These are phyloP conservation scores for Osmerus mordax DNA, from an alignment of 2,113 vertebrate species.

Conservation along the genomic window DNA sequence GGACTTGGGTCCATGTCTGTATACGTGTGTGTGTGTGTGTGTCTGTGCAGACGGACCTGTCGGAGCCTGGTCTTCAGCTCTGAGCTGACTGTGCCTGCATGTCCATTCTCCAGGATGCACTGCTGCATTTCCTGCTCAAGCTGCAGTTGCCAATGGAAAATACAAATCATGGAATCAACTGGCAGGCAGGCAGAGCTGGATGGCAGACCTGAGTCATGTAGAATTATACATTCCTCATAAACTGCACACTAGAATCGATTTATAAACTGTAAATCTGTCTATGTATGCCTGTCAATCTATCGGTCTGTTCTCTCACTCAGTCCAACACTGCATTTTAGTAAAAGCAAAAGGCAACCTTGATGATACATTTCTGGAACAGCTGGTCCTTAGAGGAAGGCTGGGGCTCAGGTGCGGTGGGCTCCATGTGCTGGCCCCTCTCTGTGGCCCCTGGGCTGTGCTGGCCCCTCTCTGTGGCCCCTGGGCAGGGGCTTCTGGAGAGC, in stretches of 20 bases:
- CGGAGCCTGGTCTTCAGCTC: conserved; percentile 80
- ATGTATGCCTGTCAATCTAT: too few relatives aligned
- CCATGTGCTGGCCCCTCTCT: not conserved
- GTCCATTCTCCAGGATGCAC: conserved; percentile 75
- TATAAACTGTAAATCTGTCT: too few relatives aligned
- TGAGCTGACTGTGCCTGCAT: conserved; percentile 72
- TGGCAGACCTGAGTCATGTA: too few relatives aligned
- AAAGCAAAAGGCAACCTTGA: conserved; percentile 52
- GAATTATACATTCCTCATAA: too few relatives aligned
- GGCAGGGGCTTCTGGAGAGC: not conserved
- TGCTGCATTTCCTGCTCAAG: conserved; percentile 76
- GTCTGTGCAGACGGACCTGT: conserved; percentile 65
- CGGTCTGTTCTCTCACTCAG: not conserved
- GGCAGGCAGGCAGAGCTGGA: not conserved
- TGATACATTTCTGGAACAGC: conserved; percentile 48
- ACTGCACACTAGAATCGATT: too few relatives aligned
- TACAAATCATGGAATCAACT: too few relatives aligned
- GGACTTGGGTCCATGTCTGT: not conserved
- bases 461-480: not conserved
- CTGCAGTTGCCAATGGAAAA: conserved; percentile 52
- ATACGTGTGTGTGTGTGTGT: not conserved
- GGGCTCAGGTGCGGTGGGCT: not conserved
- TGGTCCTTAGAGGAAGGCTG: conserved; percentile 19
- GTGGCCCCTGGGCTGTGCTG: too few relatives aligned
- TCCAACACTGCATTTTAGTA: not conserved